Conservation (phyloP, 92 coral and sea anemone genomes). For the Epizoanthus illoricatus region DNA sequence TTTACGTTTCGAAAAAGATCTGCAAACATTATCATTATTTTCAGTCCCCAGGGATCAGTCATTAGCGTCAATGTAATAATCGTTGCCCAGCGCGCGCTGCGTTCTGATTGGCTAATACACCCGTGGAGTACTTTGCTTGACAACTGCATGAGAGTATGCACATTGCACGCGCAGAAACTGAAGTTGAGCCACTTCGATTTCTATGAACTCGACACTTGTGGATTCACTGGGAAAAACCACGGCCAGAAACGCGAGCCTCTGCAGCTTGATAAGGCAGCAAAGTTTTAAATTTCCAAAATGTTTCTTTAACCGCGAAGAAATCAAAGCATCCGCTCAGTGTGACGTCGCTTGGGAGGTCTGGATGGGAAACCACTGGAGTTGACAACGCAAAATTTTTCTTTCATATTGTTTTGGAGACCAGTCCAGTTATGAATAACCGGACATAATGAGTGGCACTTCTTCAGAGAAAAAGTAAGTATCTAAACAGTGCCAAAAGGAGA, state of each 20-base stretch:
- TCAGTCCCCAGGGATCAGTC: no score
- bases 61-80: not conserved
- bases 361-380: not conserved
- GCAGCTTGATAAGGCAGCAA: not conserved
- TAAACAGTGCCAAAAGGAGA: not conserved
- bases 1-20: no score
- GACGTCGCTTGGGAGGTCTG: slow-evolving; percentile 5
- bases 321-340: slow-evolving; percentile 14
- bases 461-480: slow-evolving; percentile 70
- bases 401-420: not conserved
- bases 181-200: not conserved
- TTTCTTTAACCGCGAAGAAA: not conserved
- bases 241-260: not conserved
- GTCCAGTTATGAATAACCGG: slow-evolving; percentile 1
- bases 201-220: not conserved
- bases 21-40: no score
- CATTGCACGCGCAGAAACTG: slow-evolving; percentile 20
- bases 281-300: not conserved
- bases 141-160: slow-evolving; percentile 29
- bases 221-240: slow-evolving; percentile 15
- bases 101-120: slow-evolving; percentile 21
- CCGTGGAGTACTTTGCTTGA: slow-evolving; percentile 25
- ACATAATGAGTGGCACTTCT: slow-evolving; percentile 62
- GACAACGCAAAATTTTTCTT: not conserved
- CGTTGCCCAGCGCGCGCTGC: slow-evolving; percentile 29